These are phyloP conservation scores for Catocala sponsa DNA, from an alignment of 2,888 invertebrate species.

Conservation along the genomic window DNA sequence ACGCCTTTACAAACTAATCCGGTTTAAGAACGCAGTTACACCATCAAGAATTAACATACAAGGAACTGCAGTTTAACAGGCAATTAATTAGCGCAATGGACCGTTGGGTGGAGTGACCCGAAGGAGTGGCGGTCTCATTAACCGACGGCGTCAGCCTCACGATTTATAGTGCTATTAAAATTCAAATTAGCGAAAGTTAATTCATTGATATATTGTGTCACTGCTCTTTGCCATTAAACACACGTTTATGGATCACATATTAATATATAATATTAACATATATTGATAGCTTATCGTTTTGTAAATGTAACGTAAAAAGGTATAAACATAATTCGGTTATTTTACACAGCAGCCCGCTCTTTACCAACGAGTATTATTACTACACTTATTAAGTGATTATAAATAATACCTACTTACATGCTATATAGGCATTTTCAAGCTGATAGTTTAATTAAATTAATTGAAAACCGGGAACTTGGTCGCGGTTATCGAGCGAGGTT, in stretches of 20 bases:
- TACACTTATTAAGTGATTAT: too few relatives aligned
- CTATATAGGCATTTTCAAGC: constrained; percentile 12
- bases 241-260: constrained; percentile 40
- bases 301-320: too few relatives aligned
- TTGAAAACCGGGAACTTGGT: constrained; percentile 42
- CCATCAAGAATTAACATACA: constrained; percentile 59
- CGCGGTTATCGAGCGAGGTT: constrained; percentile 48
- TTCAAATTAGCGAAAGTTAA: constrained; percentile 74
- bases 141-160: constrained; percentile 50
- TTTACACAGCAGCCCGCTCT: too few relatives aligned
- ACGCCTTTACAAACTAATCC: constrained; percentile 40
- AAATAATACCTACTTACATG: neutral
- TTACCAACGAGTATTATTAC: too few relatives aligned
- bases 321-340: too few relatives aligned
- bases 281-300: too few relatives aligned
- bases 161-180: constrained; percentile 69
- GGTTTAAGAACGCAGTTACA: constrained; percentile 45
- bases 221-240: constrained; percentile 38
- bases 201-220: constrained; percentile 55
- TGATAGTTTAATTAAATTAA: constrained; percentile 34
- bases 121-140: constrained; percentile 63
- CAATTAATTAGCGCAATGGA: constrained; percentile 66
- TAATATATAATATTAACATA: neutral
- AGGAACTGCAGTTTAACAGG: constrained; percentile 67
- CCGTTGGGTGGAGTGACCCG: constrained; percentile 64